A percentile compares a stretch with the other conserved stretches of the same genome.
These are phyloP conservation scores for Lycorma delicatula DNA, from an alignment of 1,140 invertebrate genomes.

Conservation along the genomic window DNA sequence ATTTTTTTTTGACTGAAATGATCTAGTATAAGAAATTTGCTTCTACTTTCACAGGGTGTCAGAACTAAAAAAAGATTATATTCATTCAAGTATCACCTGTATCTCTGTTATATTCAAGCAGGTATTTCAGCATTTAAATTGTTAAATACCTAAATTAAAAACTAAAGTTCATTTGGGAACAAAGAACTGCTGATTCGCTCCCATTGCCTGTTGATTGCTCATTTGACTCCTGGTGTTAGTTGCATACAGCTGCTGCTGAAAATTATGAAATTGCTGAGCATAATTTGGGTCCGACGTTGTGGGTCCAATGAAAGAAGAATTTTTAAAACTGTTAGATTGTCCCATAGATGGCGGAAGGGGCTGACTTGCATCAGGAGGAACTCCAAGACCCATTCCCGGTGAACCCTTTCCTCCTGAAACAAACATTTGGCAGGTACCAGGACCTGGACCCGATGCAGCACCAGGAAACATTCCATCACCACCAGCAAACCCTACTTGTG, in stretches of 20 bases:
- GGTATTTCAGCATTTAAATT: no score
- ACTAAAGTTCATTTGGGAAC: slow-evolving; percentile 40
- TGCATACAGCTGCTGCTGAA: slow-evolving; percentile 89
- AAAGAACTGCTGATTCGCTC: slow-evolving; percentile 45
- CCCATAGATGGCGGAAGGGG: slow-evolving; percentile 72
- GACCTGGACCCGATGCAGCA: slow-evolving; percentile 39
- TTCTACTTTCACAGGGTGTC: no score
- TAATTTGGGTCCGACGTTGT: slow-evolving; percentile 83
- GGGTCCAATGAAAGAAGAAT: slow-evolving; percentile 69
- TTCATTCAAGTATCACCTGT: no score
- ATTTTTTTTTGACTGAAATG: no score
- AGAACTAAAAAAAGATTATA: no score
- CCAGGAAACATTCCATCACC: slow-evolving; percentile 29
- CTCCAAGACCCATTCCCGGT: slow-evolving; percentile 38
- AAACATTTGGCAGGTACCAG: slow-evolving; percentile 39
- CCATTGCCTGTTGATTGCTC: slow-evolving; percentile 31
- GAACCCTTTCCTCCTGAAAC: slow-evolving; percentile 21
- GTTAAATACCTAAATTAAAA: slow-evolving; percentile 5
- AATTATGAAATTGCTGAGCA: slow-evolving; percentile 90
- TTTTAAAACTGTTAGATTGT: slow-evolving; percentile 63
- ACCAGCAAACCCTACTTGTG: slow-evolving; percentile 32
- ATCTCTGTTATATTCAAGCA: no score
- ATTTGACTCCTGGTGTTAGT: slow-evolving; percentile 62
- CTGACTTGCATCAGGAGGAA: slow-evolving; percentile 48
- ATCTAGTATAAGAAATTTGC: no score